Evolutionary conservation across 2,113 vertebrate species (phyloP).

Genomic region (Apodemus speciosus): DNA sequence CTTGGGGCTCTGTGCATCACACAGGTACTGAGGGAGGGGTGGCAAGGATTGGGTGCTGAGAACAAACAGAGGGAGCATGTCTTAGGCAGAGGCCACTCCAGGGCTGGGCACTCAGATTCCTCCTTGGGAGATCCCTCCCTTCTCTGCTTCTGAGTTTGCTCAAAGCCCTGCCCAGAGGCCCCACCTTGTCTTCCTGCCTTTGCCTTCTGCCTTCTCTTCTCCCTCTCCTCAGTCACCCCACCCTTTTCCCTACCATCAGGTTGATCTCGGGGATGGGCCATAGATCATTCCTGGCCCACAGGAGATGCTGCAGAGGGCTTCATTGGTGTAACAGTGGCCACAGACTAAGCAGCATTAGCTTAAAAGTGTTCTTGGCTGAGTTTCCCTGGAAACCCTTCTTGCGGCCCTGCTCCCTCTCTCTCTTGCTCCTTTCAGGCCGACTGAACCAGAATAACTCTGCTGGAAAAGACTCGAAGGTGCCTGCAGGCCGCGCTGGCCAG

Average conservation of each 20-base stretch:
- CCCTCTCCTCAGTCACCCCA: background rate
- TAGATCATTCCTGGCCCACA: background rate
- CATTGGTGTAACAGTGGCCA: constrained; percentile 42
- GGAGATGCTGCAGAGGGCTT: background rate
- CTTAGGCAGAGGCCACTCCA: background rate
- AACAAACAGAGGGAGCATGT: background rate
- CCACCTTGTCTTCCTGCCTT: background rate
- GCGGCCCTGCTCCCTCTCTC: constrained; percentile 12
- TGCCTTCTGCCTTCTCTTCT: background rate
- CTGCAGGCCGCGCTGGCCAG: constrained; percentile 77
- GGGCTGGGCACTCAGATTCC: background rate
- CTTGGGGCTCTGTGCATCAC: accelerated
- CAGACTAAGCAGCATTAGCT: constrained; percentile 30
- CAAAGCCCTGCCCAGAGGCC: background rate
- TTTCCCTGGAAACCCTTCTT: background rate
- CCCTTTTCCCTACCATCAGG: background rate
- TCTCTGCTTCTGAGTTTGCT: background rate
- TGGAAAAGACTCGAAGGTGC: constrained; percentile 82
- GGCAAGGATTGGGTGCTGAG: background rate
- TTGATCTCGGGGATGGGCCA: background rate
- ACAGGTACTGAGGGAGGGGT: background rate
- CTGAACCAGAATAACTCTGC: constrained; percentile 84
- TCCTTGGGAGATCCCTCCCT: background rate
- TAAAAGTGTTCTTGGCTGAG: constrained; percentile 46
- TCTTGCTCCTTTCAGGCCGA: constrained; percentile 84